These are phyloP conservation scores for Sternotherus odoratus DNA, from an alignment of 2,797 vertebrate genomes.

Conservation along the genomic window DNA sequence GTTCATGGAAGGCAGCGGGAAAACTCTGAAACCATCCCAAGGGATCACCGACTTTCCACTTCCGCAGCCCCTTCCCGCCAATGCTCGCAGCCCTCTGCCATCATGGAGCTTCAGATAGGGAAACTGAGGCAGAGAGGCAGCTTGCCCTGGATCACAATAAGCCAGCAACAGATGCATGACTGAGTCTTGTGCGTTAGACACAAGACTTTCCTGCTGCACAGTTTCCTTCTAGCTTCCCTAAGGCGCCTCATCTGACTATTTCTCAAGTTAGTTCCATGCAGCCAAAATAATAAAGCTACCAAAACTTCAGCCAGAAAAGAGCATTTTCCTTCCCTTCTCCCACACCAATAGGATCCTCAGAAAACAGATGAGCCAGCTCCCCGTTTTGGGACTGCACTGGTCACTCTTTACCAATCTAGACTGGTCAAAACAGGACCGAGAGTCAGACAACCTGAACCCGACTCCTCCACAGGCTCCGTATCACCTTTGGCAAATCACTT, in stretches of 20 bases:
- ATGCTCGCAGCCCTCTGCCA: neutral
- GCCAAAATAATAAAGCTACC: neutral
- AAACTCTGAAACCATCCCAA: neutral
- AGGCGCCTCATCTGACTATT: neutral
- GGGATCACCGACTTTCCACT: neutral
- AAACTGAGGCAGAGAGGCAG: neutral
- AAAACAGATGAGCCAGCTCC: neutral
- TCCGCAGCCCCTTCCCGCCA: neutral
- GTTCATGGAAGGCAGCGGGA: neutral
- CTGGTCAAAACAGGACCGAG: neutral
- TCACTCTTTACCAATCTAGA: no score
- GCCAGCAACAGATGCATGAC: neutral
- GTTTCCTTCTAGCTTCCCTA: neutral
- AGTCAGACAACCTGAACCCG: neutral
- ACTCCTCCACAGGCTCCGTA: neutral
- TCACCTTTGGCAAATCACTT: neutral
- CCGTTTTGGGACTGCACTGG: neutral
- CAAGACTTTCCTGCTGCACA: neutral
- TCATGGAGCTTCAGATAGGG: neutral
- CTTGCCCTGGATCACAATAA: neutral
- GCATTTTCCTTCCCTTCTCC: neutral
- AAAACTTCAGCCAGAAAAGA: neutral
- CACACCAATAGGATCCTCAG: neutral
- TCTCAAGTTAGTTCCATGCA: neutral
- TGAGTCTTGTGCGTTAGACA: neutral